Percentiles rank a stretch among this genome's conserved stretches.
phyloP scores from a whole-genome alignment of 2,888 invertebrate genomes.

The Hypsopygia costalis region DNA sequence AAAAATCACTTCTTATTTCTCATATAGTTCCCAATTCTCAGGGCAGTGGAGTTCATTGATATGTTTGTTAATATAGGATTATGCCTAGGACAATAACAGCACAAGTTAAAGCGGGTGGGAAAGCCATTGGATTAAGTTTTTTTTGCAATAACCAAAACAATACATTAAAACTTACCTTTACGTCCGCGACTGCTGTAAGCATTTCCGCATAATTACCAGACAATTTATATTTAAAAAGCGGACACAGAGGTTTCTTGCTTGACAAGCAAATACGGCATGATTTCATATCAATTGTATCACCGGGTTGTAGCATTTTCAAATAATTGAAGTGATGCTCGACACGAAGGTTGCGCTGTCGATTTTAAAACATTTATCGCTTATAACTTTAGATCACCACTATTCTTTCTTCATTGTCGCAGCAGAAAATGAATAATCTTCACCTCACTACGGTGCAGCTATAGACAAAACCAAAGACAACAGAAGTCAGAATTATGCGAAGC shows the following conservation, averaged over 20 bases:
- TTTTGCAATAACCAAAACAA: too few relatives aligned
- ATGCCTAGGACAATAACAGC: too few relatives aligned
- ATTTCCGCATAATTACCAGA: slow-evolving; percentile 77
- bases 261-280: slow-evolving; percentile 70
- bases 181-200: slow-evolving; percentile 72
- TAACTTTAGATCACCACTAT: slow-evolving; percentile 18
- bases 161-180: slow-evolving; percentile 49
- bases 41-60: too few relatives aligned
- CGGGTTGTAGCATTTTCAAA: slow-evolving; percentile 49
- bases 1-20: too few relatives aligned
- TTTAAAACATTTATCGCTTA: slow-evolving; percentile 12
- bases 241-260: slow-evolving; percentile 63
- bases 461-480: slow-evolving; percentile 6
- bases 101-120: too few relatives aligned
- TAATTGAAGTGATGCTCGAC: slow-evolving; percentile 37
- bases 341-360: slow-evolving; percentile 24
- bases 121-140: too few relatives aligned
- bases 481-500: too few relatives aligned
- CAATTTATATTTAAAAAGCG: slow-evolving; percentile 68
- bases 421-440: slow-evolving; percentile 21
- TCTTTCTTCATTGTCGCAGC: slow-evolving; percentile 6
- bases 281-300: slow-evolving; percentile 49
- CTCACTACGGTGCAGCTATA: slow-evolving; percentile 25
- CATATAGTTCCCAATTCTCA: too few relatives aligned
- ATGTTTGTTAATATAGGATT: too few relatives aligned